phyloP scores from a whole-genome alignment of 2,888 invertebrate genomes.

The Drosophila crucigera region DNA sequence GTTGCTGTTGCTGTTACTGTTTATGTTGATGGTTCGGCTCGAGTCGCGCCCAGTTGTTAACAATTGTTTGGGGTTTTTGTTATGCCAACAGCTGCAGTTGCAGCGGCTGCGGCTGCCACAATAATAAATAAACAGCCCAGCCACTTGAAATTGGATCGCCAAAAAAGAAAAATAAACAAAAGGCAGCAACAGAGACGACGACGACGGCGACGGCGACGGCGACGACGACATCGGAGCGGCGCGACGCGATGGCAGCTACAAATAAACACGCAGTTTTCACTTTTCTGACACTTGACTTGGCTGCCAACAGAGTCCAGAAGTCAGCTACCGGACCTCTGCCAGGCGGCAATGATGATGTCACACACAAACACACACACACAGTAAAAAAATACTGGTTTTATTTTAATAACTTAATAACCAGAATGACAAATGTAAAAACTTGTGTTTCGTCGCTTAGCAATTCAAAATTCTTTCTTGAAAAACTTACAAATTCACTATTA shows the following conservation, averaged over 20 bases:
- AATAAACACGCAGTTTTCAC: slow-evolving; percentile 76
- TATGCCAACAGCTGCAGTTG: slow-evolving; percentile 79
- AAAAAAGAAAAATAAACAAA: slow-evolving; percentile 76
- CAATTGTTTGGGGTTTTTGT: slow-evolving; percentile 68
- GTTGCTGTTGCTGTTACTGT: slow-evolving; percentile 22
- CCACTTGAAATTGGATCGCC: slow-evolving; percentile 82
- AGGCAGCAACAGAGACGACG: slow-evolving; percentile 34
- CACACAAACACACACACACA: slow-evolving; percentile 38
- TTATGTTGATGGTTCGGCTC: slow-evolving; percentile 41
- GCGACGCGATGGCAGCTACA: slow-evolving; percentile 42
- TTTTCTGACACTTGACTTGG: slow-evolving; percentile 78
- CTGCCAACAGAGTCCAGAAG: slow-evolving; percentile 72
- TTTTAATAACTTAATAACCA: slow-evolving; percentile 1
- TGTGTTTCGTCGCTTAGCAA: neutral
- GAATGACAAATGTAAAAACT: neutral
- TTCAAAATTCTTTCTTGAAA: neutral
- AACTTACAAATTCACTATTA: neutral
- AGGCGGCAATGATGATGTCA: slow-evolving; percentile 69
- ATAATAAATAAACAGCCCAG: slow-evolving; percentile 76
- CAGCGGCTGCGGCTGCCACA: slow-evolving; percentile 54
- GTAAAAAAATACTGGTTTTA: neutral
- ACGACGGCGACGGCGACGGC: slow-evolving; percentile 4
- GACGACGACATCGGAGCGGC: slow-evolving; percentile 1
- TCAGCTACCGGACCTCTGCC: slow-evolving; percentile 44
- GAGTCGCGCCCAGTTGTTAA: slow-evolving; percentile 74